A percentile compares a stretch with the other conserved stretches of the same genome.
phyloP scores from a whole-genome alignment of 1,140 invertebrate species.

The Dufourea novaeangliae region DNA sequence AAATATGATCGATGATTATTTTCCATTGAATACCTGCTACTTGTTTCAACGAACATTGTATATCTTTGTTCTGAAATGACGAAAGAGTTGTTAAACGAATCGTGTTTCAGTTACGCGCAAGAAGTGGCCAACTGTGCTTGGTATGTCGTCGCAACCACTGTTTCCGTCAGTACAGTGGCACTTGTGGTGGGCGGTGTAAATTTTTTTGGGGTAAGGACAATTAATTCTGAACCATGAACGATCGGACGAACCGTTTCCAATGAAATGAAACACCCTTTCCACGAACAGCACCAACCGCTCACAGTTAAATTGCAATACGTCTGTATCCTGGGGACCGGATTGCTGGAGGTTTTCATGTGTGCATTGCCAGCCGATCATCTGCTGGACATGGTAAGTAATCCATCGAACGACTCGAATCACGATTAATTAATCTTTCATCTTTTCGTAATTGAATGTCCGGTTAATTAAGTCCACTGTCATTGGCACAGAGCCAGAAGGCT shows the following conservation, averaged over 20 bases:
- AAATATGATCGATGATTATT: too few relatives aligned
- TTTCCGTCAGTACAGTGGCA: neutral
- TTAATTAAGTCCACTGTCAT: neutral
- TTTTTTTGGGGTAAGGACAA: conserved; percentile 14
- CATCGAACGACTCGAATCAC: conserved; percentile 31
- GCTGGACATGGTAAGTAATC: conserved; percentile 53
- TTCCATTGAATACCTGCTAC: too few relatives aligned
- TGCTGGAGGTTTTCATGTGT: conserved; percentile 64
- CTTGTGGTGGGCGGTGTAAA: conserved; percentile 8
- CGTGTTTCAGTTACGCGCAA: neutral
- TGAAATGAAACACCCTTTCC: neutral
- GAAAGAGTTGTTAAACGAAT: too few relatives aligned
- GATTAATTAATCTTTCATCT: neutral
- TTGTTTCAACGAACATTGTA: too few relatives aligned
- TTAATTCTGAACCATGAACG: neutral
- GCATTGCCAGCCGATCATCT: conserved; percentile 65
- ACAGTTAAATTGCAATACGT: conserved; percentile 58
- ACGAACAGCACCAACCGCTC: conserved; percentile 24
- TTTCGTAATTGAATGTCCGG: neutral
- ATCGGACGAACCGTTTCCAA: too few relatives aligned
- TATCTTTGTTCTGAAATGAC: too few relatives aligned
- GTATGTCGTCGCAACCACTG: neutral
- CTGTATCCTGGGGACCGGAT: conserved; percentile 36
- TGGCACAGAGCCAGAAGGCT: conserved; percentile 43
- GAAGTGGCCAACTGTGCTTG: neutral